Evolutionary conservation across 2,797 vertebrate species (phyloP), one percentile per base, ranked within the genome.

Genomic region (Telmatherina bonti): DNA sequence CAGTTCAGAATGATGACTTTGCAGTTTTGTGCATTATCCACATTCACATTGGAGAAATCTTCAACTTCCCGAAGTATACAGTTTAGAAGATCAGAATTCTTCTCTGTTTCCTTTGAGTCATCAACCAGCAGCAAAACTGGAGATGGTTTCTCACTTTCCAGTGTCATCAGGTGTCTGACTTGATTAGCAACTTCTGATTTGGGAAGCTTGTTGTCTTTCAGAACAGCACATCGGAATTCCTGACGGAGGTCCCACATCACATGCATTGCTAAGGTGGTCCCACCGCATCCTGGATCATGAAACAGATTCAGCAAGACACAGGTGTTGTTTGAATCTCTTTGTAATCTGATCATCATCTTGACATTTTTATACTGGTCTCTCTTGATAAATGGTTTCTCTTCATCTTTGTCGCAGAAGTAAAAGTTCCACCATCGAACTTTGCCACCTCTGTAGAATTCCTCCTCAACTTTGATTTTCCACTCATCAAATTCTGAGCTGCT

Each of bases 381-480:
- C 86, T 91, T 95, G 67, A 96, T 88, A 83, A 96, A n/a, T n/a
- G n/a, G n/a, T n/a, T n/a, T n/a, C n/a, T n/a, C n/a, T n/a, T n/a
- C n/a, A n/a, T n/a, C n/a, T 90, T 94, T 90, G 70, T 93, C 93
- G 72, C 93, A 94, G 79, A 96, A 95, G 80, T 95, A 96, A 69
- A 96, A 96, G 85, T 96, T 96, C 94, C 93, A 96, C 93, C 95
- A 96, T 20, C 89, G 89, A 18, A 93, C 94, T 92, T 93, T 95
- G 45, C 91, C 94, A 62, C 95, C 95, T 85, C 87, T 83, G 79
- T 95, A 96, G 89, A 96, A 96, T 45, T 94, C 79, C 52, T 95
- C 55, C 79, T 96, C 95, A 0, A 61, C 72, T 68, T 70, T 77
- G 1, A 62, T 79, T 72, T 63, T 68, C 12, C 85, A 77, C 0